phyloP scores from a whole-genome alignment of 2,113 vertebrate species.

The Malaclemys terrapin region DNA sequence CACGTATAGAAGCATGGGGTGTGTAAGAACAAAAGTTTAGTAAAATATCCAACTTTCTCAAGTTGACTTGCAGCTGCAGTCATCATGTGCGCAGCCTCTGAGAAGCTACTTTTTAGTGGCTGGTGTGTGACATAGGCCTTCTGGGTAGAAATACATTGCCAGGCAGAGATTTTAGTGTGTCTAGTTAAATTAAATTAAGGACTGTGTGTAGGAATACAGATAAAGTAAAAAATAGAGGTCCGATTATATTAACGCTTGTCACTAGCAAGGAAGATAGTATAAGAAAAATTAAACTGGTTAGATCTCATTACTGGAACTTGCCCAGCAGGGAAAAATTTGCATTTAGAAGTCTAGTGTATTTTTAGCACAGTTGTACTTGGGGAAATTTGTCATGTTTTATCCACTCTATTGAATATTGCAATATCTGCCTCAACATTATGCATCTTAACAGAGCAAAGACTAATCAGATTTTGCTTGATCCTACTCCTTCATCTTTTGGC shows the following conservation, averaged over 20 bases:
- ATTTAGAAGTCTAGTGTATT: not conserved
- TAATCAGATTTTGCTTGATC: not conserved
- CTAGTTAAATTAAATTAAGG: not conserved
- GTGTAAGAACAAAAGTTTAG: not conserved
- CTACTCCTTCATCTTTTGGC: not conserved
- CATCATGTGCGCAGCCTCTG: not conserved
- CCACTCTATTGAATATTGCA: not conserved
- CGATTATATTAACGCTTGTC: not conserved
- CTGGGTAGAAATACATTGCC: not conserved
- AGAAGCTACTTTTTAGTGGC: not conserved
- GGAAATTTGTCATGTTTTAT: not conserved
- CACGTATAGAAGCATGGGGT: not conserved
- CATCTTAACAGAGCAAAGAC: not conserved
- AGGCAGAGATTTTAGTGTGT: not conserved
- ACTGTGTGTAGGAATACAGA: accelerated
- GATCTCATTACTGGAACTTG: not conserved
- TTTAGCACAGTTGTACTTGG: not conserved
- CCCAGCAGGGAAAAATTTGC: not conserved
- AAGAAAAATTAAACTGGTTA: not conserved
- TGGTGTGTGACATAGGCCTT: not conserved
- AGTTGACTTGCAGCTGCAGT: not conserved
- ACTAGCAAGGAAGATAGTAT: not conserved
- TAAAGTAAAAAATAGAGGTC: not conserved
- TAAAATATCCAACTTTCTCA: not conserved
- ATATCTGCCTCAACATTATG: not conserved